These are phyloP conservation scores for Callospermophilus lateralis DNA, from an alignment of 2,113 vertebrate genomes.

Conservation along the genomic window DNA sequence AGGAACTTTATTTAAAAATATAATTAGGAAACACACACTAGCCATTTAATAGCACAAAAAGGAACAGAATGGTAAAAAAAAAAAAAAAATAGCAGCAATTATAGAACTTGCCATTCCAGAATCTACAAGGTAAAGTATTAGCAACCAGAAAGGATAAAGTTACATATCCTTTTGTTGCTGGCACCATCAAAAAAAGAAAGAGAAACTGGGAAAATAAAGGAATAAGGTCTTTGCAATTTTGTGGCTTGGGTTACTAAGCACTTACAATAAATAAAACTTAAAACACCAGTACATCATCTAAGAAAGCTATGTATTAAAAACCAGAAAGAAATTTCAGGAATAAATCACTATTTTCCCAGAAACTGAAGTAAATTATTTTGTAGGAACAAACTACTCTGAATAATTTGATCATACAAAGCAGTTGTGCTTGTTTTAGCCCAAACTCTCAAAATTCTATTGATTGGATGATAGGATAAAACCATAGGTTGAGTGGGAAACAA, in stretches of 20 bases:
- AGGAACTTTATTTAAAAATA: slow-evolving; percentile 70
- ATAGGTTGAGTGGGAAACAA: not conserved
- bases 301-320: slow-evolving; percentile 67
- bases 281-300: slow-evolving; percentile 64
- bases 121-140: slow-evolving; percentile 65
- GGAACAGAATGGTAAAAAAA: not conserved
- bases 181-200: slow-evolving; percentile 65
- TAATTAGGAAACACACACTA: slow-evolving; percentile 51
- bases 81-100: slow-evolving; percentile 56
- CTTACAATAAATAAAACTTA: slow-evolving; percentile 79
- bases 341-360: slow-evolving; percentile 64
- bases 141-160: slow-evolving; percentile 65
- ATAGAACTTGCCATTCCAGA: slow-evolving; percentile 50
- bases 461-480: slow-evolving; percentile 37
- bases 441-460: not conserved
- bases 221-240: slow-evolving; percentile 76
- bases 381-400: slow-evolving; percentile 55
- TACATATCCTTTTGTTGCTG: slow-evolving; percentile 72
- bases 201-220: slow-evolving; percentile 71
- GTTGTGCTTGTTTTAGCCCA: slow-evolving; percentile 9
- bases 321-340: slow-evolving; percentile 54
- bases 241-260: slow-evolving; percentile 82
- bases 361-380: slow-evolving; percentile 55
- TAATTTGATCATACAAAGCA: slow-evolving; percentile 37
- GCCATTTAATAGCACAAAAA: slow-evolving; percentile 48